Conservation (phyloP, 2,797 vertebrate species). For the Chromis chromis region DNA sequence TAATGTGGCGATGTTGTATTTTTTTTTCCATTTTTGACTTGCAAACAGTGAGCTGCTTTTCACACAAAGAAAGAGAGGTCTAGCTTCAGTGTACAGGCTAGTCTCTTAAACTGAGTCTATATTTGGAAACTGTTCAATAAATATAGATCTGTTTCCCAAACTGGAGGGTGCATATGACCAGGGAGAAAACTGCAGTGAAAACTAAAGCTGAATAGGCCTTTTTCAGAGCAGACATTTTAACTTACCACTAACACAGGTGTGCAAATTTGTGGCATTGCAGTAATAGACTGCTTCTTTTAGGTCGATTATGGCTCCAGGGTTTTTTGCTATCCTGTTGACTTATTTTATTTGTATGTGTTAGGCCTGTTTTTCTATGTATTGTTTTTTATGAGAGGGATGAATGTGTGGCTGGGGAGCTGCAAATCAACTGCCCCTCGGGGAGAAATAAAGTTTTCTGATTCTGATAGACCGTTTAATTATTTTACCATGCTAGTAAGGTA, state of each 20-base stretch:
- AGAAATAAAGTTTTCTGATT: too few species aligned
- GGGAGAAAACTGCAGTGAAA: not conserved
- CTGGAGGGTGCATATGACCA: not conserved
- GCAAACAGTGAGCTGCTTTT: not conserved
- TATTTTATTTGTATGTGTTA: too few species aligned
- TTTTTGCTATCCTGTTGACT: too few species aligned
- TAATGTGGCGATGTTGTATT: not conserved
- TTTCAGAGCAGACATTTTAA: not conserved
- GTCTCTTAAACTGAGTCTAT: conserved; percentile 20
- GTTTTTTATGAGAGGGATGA: too few species aligned
- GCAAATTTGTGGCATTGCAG: not conserved
- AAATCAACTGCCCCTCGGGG: too few species aligned
- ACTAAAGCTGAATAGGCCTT: not conserved
- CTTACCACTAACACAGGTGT: not conserved
- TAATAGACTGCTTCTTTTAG: too few species aligned
- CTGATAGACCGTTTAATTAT: not conserved
- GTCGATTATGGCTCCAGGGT: too few species aligned
- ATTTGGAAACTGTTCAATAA: conserved; percentile 38
- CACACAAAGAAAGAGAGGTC: conserved; percentile 1
- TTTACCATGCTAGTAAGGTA: not conserved
- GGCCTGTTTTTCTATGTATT: too few species aligned
- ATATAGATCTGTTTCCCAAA: conserved; percentile 23
- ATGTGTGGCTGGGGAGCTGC: too few species aligned
- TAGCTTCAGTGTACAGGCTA: not conserved
- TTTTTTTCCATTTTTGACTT: not conserved